Evolutionary conservation across 35 echinoderm and acorn worm genomes (phyloP).

Genomic region (Apostichopus californicus): DNA sequence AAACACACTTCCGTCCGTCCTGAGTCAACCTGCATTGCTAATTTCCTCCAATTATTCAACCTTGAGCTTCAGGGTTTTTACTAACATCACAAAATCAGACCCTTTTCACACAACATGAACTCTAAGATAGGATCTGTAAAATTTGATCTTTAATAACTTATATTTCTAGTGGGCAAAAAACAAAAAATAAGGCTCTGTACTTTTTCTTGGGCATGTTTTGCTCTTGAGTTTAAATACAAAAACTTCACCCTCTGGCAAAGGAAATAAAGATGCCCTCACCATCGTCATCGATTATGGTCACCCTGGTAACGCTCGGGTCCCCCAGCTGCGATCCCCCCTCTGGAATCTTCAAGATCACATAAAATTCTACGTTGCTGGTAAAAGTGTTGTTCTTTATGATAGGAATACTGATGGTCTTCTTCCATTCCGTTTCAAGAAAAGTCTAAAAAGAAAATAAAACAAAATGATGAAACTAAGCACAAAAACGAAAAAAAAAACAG

Average conservation of each 20-base stretch:
- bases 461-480: neutral
- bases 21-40: too few relatives aligned
- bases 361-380: conserved; percentile 95
- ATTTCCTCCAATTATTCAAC: too few relatives aligned
- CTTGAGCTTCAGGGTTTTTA: too few relatives aligned
- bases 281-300: conserved; percentile 99
- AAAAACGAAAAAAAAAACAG: too few relatives aligned
- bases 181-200: neutral
- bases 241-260: neutral
- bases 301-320: conserved; percentile 87
- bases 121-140: too few relatives aligned
- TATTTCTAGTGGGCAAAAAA: too few relatives aligned
- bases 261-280: conserved; percentile 55
- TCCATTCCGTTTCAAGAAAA: conserved; percentile 85
- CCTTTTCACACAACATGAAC: too few relatives aligned
- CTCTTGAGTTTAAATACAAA: neutral
- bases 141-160: too few relatives aligned
- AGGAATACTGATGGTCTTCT: conserved; percentile 81
- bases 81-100: too few relatives aligned
- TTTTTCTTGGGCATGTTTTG: neutral
- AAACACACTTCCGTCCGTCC: too few relatives aligned
- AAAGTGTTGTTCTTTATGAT: conserved; percentile 97
- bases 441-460: conserved; percentile 46
- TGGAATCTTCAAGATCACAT: conserved; percentile 86
- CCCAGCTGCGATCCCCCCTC: conserved; percentile 73